Conservation (phyloP, 2,113 vertebrate species). For the Pungitius pungitius region DNA sequence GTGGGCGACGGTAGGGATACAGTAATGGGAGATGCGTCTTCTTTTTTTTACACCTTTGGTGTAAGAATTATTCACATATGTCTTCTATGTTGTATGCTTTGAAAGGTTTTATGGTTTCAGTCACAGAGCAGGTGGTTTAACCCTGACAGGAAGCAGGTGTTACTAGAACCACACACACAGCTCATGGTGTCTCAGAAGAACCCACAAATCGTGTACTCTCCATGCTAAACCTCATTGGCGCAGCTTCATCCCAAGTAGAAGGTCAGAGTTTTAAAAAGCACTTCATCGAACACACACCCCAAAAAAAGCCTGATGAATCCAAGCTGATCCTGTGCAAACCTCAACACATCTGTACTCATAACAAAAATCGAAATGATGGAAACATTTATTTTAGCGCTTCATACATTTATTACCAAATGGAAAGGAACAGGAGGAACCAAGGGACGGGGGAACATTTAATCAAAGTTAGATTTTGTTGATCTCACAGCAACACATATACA, state of each 20-base stretch:
- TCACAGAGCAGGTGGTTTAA: constrained; percentile 18
- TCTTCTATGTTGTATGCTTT: not conserved
- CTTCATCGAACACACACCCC: not conserved
- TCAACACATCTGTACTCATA: not conserved
- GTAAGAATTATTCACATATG: not conserved
- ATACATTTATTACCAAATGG: constrained; percentile 1
- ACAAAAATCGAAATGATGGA: not conserved
- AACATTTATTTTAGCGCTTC: not conserved
- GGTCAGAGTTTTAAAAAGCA: constrained; percentile 5
- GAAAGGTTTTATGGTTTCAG: constrained; percentile 25
- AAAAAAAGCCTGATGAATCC: not conserved
- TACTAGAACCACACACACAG: constrained; percentile 1
- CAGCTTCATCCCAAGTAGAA: not conserved
- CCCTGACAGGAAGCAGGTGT: constrained; percentile 44
- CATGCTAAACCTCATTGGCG: not conserved
- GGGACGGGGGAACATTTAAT: not conserved
- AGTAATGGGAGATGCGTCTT: too few relatives aligned
- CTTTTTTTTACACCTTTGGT: not conserved
- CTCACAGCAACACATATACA: not conserved
- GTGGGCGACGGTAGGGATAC: too few relatives aligned
- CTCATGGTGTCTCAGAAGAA: not conserved
- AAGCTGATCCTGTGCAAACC: too few relatives aligned
- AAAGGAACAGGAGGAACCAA: constrained; percentile 1
- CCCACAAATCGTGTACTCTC: constrained; percentile 12
- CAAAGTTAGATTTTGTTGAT: too few relatives aligned